These are phyloP conservation scores for Pemphigus obesinymphae DNA, from an alignment of 1,140 invertebrate species.

Conservation along the genomic window DNA sequence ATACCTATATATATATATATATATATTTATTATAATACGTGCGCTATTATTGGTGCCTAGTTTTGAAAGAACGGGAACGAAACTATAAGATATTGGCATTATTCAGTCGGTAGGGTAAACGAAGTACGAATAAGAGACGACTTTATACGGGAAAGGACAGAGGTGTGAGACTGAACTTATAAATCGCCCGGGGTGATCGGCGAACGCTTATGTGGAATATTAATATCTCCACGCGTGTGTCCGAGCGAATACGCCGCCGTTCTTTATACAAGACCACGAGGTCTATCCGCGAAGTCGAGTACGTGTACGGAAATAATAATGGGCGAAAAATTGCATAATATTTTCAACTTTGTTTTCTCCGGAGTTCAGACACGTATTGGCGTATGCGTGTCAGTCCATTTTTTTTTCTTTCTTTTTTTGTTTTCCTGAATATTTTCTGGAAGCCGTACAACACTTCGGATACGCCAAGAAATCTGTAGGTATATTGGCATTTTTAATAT, in stretches of 20 bases:
- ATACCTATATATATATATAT: neutral
- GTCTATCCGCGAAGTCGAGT: neutral
- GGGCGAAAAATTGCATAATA: neutral
- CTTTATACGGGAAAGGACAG: too few relatives aligned
- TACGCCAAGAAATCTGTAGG: too few relatives aligned
- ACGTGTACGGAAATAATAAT: constrained; percentile 15
- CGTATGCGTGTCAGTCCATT: neutral
- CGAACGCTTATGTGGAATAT: constrained; percentile 9
- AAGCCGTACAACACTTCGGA: too few relatives aligned
- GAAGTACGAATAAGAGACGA: neutral
- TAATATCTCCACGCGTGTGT: constrained; percentile 16
- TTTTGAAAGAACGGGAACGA: neutral
- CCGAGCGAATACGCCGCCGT: too few relatives aligned
- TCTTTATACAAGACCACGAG: too few relatives aligned
- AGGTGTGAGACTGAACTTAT: neutral
- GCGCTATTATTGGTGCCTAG: neutral
- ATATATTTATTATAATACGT: neutral
- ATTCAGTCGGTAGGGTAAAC: neutral
- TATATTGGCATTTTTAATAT: too few relatives aligned
- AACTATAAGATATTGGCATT: neutral
- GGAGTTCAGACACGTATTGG: neutral
- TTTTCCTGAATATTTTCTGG: too few relatives aligned
- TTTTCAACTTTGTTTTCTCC: neutral
- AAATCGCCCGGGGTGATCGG: neutral
- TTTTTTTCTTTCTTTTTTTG: too few relatives aligned